These are phyloP conservation scores for Pseudorhiza aurosa DNA, from an alignment of 30 jellyfish, hydroid and myxozoan genomes.

Conservation along the genomic window DNA sequence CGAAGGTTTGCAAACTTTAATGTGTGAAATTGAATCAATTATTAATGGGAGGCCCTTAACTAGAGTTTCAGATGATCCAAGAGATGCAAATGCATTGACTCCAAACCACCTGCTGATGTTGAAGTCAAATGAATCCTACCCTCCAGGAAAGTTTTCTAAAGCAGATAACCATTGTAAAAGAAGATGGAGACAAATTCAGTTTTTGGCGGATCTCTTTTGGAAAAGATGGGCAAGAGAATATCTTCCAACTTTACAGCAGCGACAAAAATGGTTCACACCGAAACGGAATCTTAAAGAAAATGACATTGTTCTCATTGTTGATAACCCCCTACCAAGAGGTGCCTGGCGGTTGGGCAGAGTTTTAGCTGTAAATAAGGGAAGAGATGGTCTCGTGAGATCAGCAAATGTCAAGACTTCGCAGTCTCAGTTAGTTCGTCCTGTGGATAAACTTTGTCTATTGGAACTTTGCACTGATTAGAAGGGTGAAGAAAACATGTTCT, in stretches of 20 bases:
- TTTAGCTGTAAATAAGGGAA: slow-evolving; percentile 4
- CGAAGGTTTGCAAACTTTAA: too few species aligned
- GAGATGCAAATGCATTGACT: slow-evolving; percentile 1
- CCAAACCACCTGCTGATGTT: slow-evolving; percentile 3
- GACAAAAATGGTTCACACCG: slow-evolving; percentile 44
- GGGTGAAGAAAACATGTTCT: background rate
- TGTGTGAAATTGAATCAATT: too few species aligned
- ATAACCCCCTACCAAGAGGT: slow-evolving; percentile 23
- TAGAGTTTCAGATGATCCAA: background rate
- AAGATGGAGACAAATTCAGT: slow-evolving; percentile 67
- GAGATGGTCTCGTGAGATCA: slow-evolving; percentile 17
- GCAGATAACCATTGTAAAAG: slow-evolving; percentile 34
- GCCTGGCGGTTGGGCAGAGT: slow-evolving; percentile 24
- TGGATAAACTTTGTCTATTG: background rate
- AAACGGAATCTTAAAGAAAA: slow-evolving; percentile 16
- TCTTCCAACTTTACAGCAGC: slow-evolving; percentile 38
- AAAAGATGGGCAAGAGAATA: slow-evolving; percentile 62
- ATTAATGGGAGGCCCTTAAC: background rate
- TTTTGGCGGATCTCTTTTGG: slow-evolving; percentile 59
- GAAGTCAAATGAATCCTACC: slow-evolving; percentile 14
- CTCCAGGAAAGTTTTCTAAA: slow-evolving; percentile 47
- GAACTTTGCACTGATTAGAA: slow-evolving; percentile 9
- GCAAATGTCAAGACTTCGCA: slow-evolving; percentile 9
- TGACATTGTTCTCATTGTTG: slow-evolving; percentile 57
- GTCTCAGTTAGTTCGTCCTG: background rate